Base-by-base conservation (phyloP, 2,113 vertebrate species). In the Chloropsis hardwickii region DNA sequence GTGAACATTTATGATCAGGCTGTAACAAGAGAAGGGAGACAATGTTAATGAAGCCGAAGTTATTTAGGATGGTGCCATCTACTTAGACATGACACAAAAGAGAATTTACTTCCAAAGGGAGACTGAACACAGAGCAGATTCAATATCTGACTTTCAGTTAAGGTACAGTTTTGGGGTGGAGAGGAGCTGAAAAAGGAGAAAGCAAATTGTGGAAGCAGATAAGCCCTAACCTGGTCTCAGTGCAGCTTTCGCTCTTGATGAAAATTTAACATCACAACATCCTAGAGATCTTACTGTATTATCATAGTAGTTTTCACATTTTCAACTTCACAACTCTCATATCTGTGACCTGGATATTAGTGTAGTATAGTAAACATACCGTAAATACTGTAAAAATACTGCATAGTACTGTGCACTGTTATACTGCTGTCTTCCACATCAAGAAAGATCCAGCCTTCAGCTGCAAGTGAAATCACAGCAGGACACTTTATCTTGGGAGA, bases 1-100 rank as follows among this genome's bases (percentile, higher is more conserved):
- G 88, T 76, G 95, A 97, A 97, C 90, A 73, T 96, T 98, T 98
- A 97, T 94, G 96, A 96, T 71, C 88, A 93, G 81, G 69, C 93
- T 91, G 85, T 96, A 97, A 96, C 70, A 96, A 94, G 83, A 92
- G 66, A 94, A 94, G 35, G 65, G 60, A 97, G 93, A 92, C 95
- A 96, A 95, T 87, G 69, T 88, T 97, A 97, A 97, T 94, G 95
- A 97, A 95, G 94, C 91, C 47, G 56, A 95, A 92, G 83, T 70
- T 88, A 77, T 92, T 97, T 93, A 92, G 85, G 64, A 83, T 92
- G 37, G 88, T 91, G 91, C 44, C 81, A 95, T 92, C 96, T 97
- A 94, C 94, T 91, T 91, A 91, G 95, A 93, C 29, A 83, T 70
- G 54, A 58, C 8, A 10, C 66, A 65, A 51, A 88, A 92, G 81